Conservation (phyloP, 2,888 invertebrate species). For the Eupithecia vulgata region DNA sequence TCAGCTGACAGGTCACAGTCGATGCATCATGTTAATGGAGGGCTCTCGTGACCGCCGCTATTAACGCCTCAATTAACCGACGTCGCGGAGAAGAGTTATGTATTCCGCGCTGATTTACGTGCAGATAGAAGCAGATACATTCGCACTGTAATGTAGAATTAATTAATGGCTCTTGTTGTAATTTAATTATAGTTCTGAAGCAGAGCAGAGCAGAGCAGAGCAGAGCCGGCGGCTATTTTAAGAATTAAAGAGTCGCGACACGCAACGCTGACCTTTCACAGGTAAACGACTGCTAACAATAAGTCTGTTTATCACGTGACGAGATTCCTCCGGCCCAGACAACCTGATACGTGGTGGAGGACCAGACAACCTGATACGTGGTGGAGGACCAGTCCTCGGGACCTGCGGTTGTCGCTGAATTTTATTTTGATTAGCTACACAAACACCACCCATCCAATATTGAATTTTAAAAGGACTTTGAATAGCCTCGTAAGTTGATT, state of each 20-base stretch:
- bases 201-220: constrained; percentile 22
- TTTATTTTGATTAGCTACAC: too few relatives aligned
- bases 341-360: too few relatives aligned
- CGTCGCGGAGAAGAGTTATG: constrained; percentile 47
- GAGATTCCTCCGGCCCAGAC: too few relatives aligned
- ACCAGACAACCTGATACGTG: too few relatives aligned
- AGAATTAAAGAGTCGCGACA: constrained; percentile 26
- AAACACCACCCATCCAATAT: too few relatives aligned
- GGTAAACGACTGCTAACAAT: neutral
- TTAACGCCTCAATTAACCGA: constrained; percentile 59
- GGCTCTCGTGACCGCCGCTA: constrained; percentile 49
- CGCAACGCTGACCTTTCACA: constrained; percentile 26
- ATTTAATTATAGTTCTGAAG: constrained; percentile 39
- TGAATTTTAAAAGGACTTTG: too few relatives aligned
- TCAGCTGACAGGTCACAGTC: too few relatives aligned
- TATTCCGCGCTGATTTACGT: constrained; percentile 46
- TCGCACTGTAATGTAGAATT: constrained; percentile 43
- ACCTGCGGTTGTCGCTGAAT: too few relatives aligned
- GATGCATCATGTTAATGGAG: constrained; percentile 37
- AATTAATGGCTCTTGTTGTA: constrained; percentile 38
- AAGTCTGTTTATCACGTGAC: too few relatives aligned
- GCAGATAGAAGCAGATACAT: constrained; percentile 49
- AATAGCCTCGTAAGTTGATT: too few relatives aligned
- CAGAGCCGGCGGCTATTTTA: constrained; percentile 19
- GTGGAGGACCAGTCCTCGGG: too few relatives aligned